These are phyloP conservation scores for Cyrtodaria siliqua DNA, from an alignment of 2,888 invertebrate species.

Conservation along the genomic window DNA sequence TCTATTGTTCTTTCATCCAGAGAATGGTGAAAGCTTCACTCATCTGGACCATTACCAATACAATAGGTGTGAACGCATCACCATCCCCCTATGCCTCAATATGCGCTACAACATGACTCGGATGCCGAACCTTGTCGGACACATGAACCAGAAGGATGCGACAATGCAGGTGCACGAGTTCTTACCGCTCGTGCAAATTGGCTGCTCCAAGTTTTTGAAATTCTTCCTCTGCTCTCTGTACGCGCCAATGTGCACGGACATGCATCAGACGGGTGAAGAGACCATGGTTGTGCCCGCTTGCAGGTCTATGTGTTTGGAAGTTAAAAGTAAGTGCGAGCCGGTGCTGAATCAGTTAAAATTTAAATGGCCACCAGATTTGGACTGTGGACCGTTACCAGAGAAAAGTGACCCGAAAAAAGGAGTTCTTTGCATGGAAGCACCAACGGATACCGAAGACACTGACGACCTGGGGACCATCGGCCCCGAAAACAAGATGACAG, in stretches of 20 bases:
- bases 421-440: conserved; percentile 92
- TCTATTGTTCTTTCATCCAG: conserved; percentile 21
- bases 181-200: conserved; percentile 91
- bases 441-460: conserved; percentile 75
- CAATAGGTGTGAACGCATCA: conserved; percentile 91
- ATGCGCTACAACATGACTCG: conserved; percentile 94
- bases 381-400: conserved; percentile 93
- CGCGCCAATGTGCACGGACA: conserved; percentile 95
- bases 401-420: conserved; percentile 86
- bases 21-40: conserved; percentile 32
- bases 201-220: conserved; percentile 93
- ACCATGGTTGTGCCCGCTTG: conserved; percentile 92
- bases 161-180: conserved; percentile 91
- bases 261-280: conserved; percentile 89
- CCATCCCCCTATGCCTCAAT: conserved; percentile 92
- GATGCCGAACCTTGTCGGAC: conserved; percentile 95
- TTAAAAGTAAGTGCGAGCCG: conserved; percentile 86
- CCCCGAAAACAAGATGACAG: conserved; percentile 59
- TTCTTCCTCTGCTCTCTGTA: conserved; percentile 96
- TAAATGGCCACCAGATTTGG: conserved; percentile 91
- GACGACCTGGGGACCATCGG: conserved; percentile 68
- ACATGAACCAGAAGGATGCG: conserved; percentile 93
- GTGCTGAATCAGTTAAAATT: conserved; percentile 89
- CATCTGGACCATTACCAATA: conserved; percentile 64
- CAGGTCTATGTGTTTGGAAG: conserved; percentile 93